Evolutionary conservation across 2,113 vertebrate genomes (phyloP), one percentile per base, ranked within the genome.

Genomic region (Ibidorhyncha struthersii): DNA sequence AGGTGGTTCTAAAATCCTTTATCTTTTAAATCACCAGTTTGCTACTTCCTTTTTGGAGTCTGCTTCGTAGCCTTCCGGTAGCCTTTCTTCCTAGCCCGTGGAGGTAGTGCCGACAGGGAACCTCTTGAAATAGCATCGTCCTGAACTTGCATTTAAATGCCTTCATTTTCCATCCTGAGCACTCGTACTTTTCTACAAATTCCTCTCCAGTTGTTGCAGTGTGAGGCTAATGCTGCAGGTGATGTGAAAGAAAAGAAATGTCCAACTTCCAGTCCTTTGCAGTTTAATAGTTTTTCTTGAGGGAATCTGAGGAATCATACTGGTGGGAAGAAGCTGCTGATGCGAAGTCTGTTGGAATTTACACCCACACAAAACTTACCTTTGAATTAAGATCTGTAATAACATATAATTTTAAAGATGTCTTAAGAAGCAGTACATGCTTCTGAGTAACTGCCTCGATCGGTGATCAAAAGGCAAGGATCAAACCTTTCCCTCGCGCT

Each of bases 331-430:
- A 67, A 80, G 66, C 47, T 78, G 67, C 90, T 74, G 70, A 14
- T 76, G 25, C 0, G 0, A 61, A 32, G 29, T 55, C 63, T 0
- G 1, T 16, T 55, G 89, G 69, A 59, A 74, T 38, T 79, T 3
- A 4, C 41, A n/a, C 8, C 49, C 72, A 12, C 79, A 8, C 55
- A 9, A 34, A 89, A 47, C 30, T 94, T 45, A 27, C 70, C 66
- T 93, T 49, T 61, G 74, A 86, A 53, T 61, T 40, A 14, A 71
- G 67, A 14, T 41, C 58, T 56, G 49, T 41, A 32, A 41, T 27
- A 26, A 22, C 53, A 19, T 4, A 2, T 1, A 14, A 25, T 59
- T 76, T 74, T 67, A 27, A 34, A 73, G 59, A 18, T 67, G 52
- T 15, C 18, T 81, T 29, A 19, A 83, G 72, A 29, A 86, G 66